phyloP scores from a whole-genome alignment of 30 jellyfish, hydroid and myxozoan species.

The Hydra vulgaris region DNA sequence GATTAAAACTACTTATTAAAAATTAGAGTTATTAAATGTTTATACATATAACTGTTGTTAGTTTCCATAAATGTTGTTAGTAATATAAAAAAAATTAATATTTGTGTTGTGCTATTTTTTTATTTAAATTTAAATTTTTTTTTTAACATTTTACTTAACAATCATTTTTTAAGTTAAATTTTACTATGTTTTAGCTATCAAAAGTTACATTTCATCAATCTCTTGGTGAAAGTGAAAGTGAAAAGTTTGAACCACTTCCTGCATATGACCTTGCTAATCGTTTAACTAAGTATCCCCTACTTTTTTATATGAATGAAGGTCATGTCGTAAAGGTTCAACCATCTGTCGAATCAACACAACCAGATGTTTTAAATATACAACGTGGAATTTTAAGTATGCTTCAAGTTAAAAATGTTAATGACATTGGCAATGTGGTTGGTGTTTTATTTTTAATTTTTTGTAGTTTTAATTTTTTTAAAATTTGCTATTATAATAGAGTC shows the following conservation, averaged over 20 bases:
- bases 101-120: no score
- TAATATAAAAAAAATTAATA: no score
- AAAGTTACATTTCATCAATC: conserved; percentile 30
- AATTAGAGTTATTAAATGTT: no score
- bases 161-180: no score
- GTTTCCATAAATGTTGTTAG: no score
- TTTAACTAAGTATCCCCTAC: conserved; percentile 34
- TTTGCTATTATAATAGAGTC: no score
- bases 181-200: not conserved
- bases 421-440: no score
- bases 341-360: conserved; percentile 52
- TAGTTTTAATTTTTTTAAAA: not conserved
- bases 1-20: no score
- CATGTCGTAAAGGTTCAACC: conserved; percentile 48
- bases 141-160: no score
- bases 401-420: conserved; percentile 48
- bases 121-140: no score
- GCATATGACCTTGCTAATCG: conserved; percentile 28
- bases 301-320: conserved; percentile 46
- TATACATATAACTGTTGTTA: no score
- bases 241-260: conserved; percentile 4
- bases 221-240: conserved; percentile 25
- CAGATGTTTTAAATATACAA: conserved; percentile 52
- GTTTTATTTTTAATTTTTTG: not conserved
- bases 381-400: conserved; percentile 78